Percentiles rank a stretch among this genome's conserved stretches.
Evolutionary conservation across 2,797 vertebrate genomes (phyloP).

Genomic region (Molothrus aeneus): DNA sequence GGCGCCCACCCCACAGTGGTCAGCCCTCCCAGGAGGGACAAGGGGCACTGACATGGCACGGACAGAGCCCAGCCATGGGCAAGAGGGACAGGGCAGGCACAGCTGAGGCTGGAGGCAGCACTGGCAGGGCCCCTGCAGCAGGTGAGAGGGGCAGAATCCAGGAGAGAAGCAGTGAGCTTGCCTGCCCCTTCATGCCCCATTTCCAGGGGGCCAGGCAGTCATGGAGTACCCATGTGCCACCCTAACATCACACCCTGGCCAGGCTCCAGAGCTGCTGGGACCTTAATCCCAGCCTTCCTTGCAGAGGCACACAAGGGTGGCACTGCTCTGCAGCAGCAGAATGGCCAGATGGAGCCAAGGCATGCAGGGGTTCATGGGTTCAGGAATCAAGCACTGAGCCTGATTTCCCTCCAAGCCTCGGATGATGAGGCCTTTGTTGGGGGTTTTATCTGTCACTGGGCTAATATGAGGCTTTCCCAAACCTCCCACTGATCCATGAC

Average conservation of each 20-base stretch:
- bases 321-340: background rate
- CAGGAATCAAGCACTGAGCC: background rate
- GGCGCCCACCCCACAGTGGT: background rate
- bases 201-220: background rate
- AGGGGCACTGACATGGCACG: background rate
- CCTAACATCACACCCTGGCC: background rate
- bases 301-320: background rate
- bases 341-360: background rate
- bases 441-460: background rate
- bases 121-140: background rate
- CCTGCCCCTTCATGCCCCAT: background rate
- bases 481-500: background rate
- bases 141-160: background rate
- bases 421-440: background rate
- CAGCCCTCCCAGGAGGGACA: background rate
- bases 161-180: background rate
- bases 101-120: background rate
- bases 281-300: background rate
- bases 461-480: background rate
- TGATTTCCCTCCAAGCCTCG: background rate
- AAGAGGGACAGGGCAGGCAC: background rate
- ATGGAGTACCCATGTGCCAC: background rate
- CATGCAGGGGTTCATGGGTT: background rate
- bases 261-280: background rate
- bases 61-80: background rate